A percentile compares a stretch with the other conserved stretches of the same genome.
Conservation (phyloP, 2,888 invertebrate species). For the Cheilosia pagana region DNA sequence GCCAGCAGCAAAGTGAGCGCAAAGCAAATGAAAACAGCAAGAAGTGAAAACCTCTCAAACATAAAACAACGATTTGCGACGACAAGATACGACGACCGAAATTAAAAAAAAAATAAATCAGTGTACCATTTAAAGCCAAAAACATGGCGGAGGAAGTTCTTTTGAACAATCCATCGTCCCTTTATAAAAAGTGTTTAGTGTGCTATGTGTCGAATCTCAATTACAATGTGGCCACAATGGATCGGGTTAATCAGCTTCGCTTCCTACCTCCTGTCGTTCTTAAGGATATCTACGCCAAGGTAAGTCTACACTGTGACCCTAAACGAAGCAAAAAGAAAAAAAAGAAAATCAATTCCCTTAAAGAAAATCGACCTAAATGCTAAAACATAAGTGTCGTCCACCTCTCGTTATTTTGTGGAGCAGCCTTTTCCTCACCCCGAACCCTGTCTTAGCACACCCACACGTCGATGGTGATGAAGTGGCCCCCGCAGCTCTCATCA, state of each 20-base stretch:
- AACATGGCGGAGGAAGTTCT: conserved; percentile 77
- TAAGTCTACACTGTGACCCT: conserved; percentile 77
- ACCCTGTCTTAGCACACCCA: conserved; percentile 22
- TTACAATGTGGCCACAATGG: conserved; percentile 80
- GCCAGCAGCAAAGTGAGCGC: conserved; percentile 40
- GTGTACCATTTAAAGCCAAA: conserved; percentile 42
- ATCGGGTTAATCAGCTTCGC: conserved; percentile 80
- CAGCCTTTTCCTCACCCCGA: conserved; percentile 1
- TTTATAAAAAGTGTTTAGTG: conserved; percentile 80
- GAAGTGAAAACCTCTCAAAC: conserved; percentile 49
- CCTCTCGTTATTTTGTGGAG: conserved; percentile 44
- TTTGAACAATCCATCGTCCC: conserved; percentile 77
- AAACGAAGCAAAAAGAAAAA: not conserved
- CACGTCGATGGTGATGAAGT: not conserved
- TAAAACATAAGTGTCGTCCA: conserved; percentile 32
- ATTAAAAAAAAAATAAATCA: conserved; percentile 2
- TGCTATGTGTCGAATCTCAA: conserved; percentile 80
- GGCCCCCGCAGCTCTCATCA: no score
- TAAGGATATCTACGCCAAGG: conserved; percentile 82
- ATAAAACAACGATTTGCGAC: conserved; percentile 38
- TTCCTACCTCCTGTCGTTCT: conserved; percentile 81
- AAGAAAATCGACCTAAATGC: no score
- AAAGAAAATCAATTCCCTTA: conserved; percentile 43
- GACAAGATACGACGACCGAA: conserved; percentile 15
- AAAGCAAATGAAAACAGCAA: conserved; percentile 42